Conservation (phyloP, 2,888 invertebrate species). For the Andrena chrysosceles region DNA sequence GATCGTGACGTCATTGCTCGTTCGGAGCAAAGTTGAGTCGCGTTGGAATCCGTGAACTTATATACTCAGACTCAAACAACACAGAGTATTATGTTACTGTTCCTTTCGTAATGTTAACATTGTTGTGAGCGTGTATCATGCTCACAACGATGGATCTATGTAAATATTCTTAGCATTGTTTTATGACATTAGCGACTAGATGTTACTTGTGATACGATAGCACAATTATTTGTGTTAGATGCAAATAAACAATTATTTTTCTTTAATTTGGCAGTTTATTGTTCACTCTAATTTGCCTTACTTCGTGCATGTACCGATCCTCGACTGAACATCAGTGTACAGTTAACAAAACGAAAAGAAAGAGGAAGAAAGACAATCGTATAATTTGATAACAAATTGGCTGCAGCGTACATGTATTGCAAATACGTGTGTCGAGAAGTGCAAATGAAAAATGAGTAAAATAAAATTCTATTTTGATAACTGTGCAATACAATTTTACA, state of each 20-base stretch:
- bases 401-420: not conserved
- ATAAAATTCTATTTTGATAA: constrained; percentile 47
- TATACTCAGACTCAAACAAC: constrained; percentile 47
- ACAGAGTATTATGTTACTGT: constrained; percentile 54
- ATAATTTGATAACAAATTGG: not conserved
- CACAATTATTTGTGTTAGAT: constrained; percentile 71
- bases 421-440: not conserved
- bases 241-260: constrained; percentile 78
- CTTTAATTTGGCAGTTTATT: constrained; percentile 70
- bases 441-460: not conserved
- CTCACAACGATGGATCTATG: constrained; percentile 63
- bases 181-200: constrained; percentile 65
- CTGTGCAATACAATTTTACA: constrained; percentile 46
- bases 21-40: constrained; percentile 45
- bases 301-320: constrained; percentile 66
- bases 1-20: constrained; percentile 53
- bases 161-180: constrained; percentile 67
- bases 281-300: constrained; percentile 68
- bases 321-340: constrained; percentile 44
- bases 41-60: constrained; percentile 51
- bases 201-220: constrained; percentile 67
- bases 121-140: constrained; percentile 64
- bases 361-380: not conserved
- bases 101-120: constrained; percentile 62
- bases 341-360: constrained; percentile 54